phyloP scores from a whole-genome alignment of 1,140 invertebrate species.

The Elysia chlorotica region DNA sequence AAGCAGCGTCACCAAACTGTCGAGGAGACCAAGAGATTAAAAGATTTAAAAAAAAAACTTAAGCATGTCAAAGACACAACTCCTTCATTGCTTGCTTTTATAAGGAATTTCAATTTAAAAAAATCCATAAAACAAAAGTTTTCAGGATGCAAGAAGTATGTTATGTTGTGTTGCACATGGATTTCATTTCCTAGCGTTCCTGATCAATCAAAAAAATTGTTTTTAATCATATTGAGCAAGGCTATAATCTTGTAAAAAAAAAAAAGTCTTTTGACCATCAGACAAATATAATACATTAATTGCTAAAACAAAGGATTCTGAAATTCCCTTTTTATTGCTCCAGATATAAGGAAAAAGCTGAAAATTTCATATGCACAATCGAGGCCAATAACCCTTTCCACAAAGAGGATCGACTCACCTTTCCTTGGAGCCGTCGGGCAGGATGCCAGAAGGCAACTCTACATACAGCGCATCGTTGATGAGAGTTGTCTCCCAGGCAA shows the following conservation, averaged over 20 bases:
- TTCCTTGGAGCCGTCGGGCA: slow-evolving; percentile 88
- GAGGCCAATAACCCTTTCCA: background rate
- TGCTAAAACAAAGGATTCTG: background rate
- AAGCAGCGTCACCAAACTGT: slow-evolving; percentile 81
- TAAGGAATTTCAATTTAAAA: background rate
- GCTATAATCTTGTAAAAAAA: too few relatives aligned
- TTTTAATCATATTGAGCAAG: too few relatives aligned
- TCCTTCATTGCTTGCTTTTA: too few relatives aligned
- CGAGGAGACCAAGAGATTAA: background rate
- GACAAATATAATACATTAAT: too few relatives aligned
- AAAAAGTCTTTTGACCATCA: background rate
- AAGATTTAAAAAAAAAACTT: too few relatives aligned
- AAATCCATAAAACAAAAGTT: background rate
- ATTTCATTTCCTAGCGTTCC: too few relatives aligned
- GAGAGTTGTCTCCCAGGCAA: slow-evolving; percentile 81
- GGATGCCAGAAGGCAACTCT: slow-evolving; percentile 80
- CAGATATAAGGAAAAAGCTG: background rate
- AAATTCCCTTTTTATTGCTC: background rate
- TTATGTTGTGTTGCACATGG: too few relatives aligned
- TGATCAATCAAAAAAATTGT: too few relatives aligned
- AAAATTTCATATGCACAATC: too few relatives aligned
- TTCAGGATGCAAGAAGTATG: background rate
- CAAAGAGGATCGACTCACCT: slow-evolving; percentile 36
- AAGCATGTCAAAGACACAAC: too few relatives aligned
- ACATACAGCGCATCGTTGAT: slow-evolving; percentile 80